Percentiles rank a stretch among this genome's conserved stretches.
Evolutionary conservation across 2,113 vertebrate genomes (phyloP).

Genomic region (Cochlearius cochlearius): DNA sequence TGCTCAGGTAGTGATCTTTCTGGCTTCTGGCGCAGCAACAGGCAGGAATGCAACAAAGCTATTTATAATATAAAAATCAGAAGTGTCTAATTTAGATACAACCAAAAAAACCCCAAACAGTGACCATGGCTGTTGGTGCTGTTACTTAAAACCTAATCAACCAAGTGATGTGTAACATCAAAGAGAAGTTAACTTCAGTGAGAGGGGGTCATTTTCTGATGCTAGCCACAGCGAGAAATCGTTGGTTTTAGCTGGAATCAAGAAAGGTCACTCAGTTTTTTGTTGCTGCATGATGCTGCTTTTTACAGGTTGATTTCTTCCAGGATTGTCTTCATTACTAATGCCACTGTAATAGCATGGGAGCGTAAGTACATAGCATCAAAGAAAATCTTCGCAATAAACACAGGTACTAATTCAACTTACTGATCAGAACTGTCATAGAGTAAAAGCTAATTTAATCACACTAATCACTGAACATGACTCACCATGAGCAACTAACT

Average conservation of each 20-base stretch:
- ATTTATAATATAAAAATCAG: not conserved
- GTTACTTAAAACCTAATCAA: not conserved
- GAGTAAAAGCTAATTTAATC: constrained; percentile 1
- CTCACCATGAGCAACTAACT: not conserved
- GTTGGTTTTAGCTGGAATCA: not conserved
- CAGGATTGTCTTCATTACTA: not conserved
- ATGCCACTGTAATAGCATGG: not conserved
- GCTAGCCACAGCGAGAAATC: not conserved
- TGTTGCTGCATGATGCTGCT: not conserved
- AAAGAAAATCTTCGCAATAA: constrained; percentile 3
- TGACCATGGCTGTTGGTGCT: not conserved
- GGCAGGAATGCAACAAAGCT: not conserved
- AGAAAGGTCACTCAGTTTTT: not conserved
- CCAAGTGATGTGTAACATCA: not conserved
- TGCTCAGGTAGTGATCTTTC: not conserved
- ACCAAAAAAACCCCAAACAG: not conserved
- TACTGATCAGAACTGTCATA: not conserved
- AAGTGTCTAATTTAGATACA: not conserved
- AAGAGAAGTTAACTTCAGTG: not conserved
- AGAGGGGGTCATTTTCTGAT: not conserved
- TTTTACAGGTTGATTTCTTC: not conserved
- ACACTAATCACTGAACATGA: not conserved
- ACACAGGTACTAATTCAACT: constrained; percentile 11
- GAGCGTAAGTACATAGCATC: not conserved
- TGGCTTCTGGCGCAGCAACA: not conserved